Evolutionary conservation across 2,113 vertebrate genomes (phyloP).

Genomic region (Eurypyga helias): DNA sequence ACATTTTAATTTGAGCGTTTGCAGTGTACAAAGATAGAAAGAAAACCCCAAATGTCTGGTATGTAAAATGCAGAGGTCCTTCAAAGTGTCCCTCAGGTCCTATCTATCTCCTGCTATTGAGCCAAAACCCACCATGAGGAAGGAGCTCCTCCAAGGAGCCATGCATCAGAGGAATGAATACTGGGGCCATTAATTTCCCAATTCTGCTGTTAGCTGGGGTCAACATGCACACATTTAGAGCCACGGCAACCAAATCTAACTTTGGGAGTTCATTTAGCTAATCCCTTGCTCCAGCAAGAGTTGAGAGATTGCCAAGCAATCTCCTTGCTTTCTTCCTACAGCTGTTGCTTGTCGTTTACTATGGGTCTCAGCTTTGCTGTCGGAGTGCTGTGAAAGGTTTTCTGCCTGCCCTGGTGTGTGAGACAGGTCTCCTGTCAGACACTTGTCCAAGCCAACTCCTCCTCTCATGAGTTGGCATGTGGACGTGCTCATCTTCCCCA

Average conservation of each 20-base stretch:
- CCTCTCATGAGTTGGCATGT: background rate
- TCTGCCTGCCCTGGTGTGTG: background rate
- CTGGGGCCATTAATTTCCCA: background rate
- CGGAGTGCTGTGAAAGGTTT: background rate
- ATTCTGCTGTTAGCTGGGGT: background rate
- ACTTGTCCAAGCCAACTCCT: background rate
- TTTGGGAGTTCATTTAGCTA: background rate
- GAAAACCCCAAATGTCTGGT: rapidly evolving
- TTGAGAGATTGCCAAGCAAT: background rate
- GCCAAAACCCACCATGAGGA: rapidly evolving
- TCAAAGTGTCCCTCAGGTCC: background rate
- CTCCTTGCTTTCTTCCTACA: background rate
- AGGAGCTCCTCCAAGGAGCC: background rate
- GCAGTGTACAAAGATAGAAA: background rate
- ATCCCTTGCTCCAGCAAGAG: background rate
- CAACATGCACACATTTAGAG: background rate
- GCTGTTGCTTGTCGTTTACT: background rate
- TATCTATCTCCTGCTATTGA: background rate
- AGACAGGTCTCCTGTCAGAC: background rate
- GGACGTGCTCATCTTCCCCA: background rate
- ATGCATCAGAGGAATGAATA: rapidly evolving
- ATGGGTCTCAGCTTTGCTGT: background rate
- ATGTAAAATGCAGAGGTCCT: background rate
- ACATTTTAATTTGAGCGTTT: background rate
- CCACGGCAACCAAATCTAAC: background rate